A percentile compares a stretch with the other conserved stretches of the same genome.
phyloP scores from a whole-genome alignment of 2,113 vertebrate genomes.

The Psammodynastes pulverulentus region DNA sequence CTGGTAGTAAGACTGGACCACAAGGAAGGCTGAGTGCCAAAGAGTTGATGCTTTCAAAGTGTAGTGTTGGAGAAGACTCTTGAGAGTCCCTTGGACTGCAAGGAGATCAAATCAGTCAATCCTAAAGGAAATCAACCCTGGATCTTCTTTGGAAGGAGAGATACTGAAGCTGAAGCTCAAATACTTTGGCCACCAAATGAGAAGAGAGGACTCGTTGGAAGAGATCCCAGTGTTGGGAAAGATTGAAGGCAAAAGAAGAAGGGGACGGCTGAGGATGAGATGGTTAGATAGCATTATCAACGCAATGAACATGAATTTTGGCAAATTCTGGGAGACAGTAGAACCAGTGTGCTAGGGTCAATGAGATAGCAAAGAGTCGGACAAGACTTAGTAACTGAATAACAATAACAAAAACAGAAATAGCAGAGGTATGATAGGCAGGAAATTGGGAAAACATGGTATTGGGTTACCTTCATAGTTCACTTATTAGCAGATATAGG shows the following conservation, averaged over 20 bases:
- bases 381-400: too few relatives aligned
- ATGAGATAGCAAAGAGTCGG: too few relatives aligned
- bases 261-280: not conserved
- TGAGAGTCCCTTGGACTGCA: not conserved
- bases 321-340: too few relatives aligned
- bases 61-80: not conserved
- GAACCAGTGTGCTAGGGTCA: too few relatives aligned
- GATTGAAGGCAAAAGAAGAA: not conserved
- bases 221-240: not conserved
- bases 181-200: not conserved
- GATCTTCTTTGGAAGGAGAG: not conserved
- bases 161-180: not conserved
- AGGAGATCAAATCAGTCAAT: not conserved
- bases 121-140: not conserved
- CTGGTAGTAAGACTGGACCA: not conserved
- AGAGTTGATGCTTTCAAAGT: not conserved
- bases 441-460: not conserved
- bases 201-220: not conserved
- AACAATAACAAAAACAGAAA: too few relatives aligned
- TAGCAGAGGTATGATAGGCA: not conserved
- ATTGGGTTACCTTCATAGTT: not conserved
- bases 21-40: not conserved
- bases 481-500: not conserved
- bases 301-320: too few relatives aligned
- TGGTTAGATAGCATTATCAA: not conserved